Evolutionary conservation across 2,113 vertebrate species (phyloP).

Genomic region (Xenopus laevis): DNA sequence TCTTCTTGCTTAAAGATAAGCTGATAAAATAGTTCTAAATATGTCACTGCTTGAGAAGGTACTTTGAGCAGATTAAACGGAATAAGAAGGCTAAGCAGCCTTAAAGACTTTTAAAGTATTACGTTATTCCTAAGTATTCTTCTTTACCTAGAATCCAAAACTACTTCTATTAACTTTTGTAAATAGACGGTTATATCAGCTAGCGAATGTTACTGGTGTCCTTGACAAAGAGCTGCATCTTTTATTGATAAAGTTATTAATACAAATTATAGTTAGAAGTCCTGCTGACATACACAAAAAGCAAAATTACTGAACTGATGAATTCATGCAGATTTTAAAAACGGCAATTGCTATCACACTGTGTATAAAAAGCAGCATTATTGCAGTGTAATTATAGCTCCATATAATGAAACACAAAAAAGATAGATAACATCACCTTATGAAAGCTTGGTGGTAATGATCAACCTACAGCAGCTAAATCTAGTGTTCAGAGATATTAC

Average conservation of each 20-base stretch:
- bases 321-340: not conserved
- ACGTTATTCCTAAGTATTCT: conserved; percentile 18
- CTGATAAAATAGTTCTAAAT: conserved; percentile 46
- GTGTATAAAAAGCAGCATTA: too few species aligned
- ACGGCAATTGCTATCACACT: too few species aligned
- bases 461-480: too few species aligned
- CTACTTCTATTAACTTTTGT: conserved; percentile 28
- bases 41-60: conserved; percentile 36
- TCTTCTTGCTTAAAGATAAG: conserved; percentile 39
- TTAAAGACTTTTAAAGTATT: conserved; percentile 30
- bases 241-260: conserved; percentile 7
- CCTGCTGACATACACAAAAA: conserved; percentile 17
- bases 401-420: too few species aligned
- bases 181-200: not conserved
- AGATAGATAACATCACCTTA: too few species aligned
- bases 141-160: conserved; percentile 15
- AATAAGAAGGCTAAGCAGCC: conserved; percentile 17
- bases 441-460: too few species aligned
- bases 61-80: conserved; percentile 43
- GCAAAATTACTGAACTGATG: not conserved
- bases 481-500: too few species aligned
- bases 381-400: too few species aligned
- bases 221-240: conserved; percentile 6
- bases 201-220: too few species aligned
- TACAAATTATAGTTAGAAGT: not conserved